phyloP scores from a whole-genome alignment of 2,797 vertebrate genomes.

The Capromys pilorides region DNA sequence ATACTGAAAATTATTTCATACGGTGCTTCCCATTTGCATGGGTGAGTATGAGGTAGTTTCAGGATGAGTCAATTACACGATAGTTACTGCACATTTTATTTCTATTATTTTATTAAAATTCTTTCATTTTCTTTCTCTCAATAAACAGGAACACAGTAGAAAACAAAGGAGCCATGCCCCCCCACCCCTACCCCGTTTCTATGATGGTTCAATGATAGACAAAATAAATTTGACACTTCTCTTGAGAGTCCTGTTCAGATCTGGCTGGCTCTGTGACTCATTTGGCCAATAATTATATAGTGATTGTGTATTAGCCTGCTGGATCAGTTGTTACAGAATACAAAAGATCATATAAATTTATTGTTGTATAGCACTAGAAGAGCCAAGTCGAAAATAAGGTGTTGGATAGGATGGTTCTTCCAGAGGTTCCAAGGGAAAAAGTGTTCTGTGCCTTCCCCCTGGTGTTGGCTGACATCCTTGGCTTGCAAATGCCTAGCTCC shows the following conservation, averaged over 20 bases:
- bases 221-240: background rate
- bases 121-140: background rate
- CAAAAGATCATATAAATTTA: fast-evolving
- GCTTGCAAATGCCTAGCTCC: fast-evolving
- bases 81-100: background rate
- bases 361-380: background rate
- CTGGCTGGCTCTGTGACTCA: background rate
- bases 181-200: background rate
- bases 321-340: background rate
- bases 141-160: background rate
- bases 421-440: background rate
- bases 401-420: background rate
- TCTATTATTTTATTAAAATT: background rate
- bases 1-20: background rate
- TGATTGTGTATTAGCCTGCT: background rate
- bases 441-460: fast-evolving
- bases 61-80: background rate
- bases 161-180: fast-evolving
- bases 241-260: background rate
- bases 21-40: too few species aligned
- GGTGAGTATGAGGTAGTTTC: background rate
- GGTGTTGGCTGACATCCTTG: background rate
- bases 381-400: background rate
- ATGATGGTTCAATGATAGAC: background rate
- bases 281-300: fast-evolving